Percentiles rank a stretch among this genome's conserved stretches.
Conservation (phyloP, 2,797 vertebrate genomes). For the Spheniscus humboldti region DNA sequence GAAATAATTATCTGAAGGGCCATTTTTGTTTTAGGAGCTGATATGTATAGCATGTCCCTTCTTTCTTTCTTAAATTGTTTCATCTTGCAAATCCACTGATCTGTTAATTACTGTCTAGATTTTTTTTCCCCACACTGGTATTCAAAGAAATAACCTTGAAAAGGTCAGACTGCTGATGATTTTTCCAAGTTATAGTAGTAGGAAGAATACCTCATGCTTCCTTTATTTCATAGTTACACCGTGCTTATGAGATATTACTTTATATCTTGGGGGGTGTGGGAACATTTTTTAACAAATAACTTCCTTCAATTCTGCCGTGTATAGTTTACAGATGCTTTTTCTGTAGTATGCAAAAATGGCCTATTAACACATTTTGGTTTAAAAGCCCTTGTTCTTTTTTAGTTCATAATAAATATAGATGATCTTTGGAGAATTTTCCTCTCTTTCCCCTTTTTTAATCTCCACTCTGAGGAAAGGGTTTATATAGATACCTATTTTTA, state of each 20-base stretch:
- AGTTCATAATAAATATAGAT: not conserved
- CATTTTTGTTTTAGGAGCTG: not conserved
- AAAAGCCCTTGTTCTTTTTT: slow-evolving; percentile 3
- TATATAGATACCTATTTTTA: slow-evolving; percentile 22
- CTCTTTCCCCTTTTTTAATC: not conserved
- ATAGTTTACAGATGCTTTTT: not conserved
- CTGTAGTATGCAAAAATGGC: not conserved
- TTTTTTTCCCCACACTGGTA: not conserved
- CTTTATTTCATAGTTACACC: not conserved
- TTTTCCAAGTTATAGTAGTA: not conserved
- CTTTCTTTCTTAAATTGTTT: not conserved
- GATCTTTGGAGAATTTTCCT: not conserved
- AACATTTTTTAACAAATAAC: not conserved
- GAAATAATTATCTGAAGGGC: not conserved
- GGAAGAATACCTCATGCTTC: not conserved
- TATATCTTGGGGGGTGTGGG: not conserved
- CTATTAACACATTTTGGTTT: not conserved
- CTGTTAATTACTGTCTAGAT: not conserved
- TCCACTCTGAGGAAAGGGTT: slow-evolving; percentile 3
- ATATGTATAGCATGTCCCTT: not conserved
- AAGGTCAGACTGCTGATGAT: not conserved
- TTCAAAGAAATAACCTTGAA: not conserved
- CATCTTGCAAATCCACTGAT: not conserved
- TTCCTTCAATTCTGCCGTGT: not conserved
- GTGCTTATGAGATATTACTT: not conserved